Base-by-base conservation (phyloP, 1,140 invertebrate species). In the Caenorhabditis tropicalis region DNA sequence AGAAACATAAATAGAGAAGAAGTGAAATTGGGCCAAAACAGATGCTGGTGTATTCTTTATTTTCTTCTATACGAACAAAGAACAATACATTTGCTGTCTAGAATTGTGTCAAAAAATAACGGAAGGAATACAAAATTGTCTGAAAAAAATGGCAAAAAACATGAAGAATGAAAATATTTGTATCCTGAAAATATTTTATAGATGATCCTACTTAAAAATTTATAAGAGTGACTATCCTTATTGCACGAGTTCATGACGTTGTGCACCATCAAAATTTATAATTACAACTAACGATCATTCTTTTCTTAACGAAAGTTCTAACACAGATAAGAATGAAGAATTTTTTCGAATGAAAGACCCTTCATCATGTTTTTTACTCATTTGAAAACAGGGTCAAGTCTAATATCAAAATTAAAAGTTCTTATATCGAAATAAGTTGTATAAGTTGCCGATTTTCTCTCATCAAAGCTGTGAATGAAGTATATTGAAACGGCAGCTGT, bases 201-300 rank as follows among this genome's bases (percentile, higher is more conserved):
- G 58, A 65, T 65, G 58, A 21, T 65, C 29, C 58, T 65, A 65
- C 58, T 65, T 24, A 5, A 65, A 39, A 36, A 65, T 65, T 65
- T 39, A 65, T 65, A n/a, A 65, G 58, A 65, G 36, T 51, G 16
- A n/a, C n/a, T 6, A 21, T 51, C 16, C 49, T n/a, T n/a, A n/a
- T n/a, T 16, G 58, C 31, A 24, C 10, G 58, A 19, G 39, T 43
- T 1, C 36, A 31, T 65, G 29, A 65, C 58, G 58, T 65, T 31
- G 36, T n/a, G n/a, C n/a, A n/a, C n/a, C n/a, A n/a, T n/a, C n/a
- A n/a, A n/a, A n/a, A n/a, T n/a, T n/a, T n/a, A n/a, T n/a, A n/a
- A n/a, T n/a, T n/a, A n/a, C n/a, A 65, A 6, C 39, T 12, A 43
- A 6, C 39, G 39, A 43, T 5, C 5, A 43, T 6, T 5, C 12